Conservation (phyloP, 2,113 vertebrate genomes). For the Pterocles burchelli region DNA sequence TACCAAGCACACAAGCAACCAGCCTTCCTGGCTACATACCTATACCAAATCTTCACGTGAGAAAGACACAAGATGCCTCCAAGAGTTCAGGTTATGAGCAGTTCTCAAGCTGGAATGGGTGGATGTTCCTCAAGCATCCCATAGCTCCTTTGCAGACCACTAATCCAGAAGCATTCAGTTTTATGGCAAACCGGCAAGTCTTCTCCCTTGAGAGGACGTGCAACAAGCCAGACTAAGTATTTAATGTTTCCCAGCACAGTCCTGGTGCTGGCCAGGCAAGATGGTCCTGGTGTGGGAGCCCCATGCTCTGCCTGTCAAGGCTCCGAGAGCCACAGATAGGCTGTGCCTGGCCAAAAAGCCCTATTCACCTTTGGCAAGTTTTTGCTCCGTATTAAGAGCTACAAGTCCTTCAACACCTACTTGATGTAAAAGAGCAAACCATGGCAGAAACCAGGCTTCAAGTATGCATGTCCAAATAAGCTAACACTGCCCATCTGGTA, state of each 20-base stretch:
- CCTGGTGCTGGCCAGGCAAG: background rate
- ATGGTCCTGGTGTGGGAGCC: too few species aligned
- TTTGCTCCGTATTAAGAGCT: background rate
- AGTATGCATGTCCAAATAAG: background rate
- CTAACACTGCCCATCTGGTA: background rate
- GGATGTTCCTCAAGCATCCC: background rate
- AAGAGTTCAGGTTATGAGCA: background rate
- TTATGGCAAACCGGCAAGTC: background rate
- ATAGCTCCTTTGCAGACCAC: background rate
- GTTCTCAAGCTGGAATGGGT: background rate
- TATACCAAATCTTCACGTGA: background rate
- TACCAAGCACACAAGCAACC: background rate
- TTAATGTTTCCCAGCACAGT: background rate
- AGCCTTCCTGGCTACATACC: background rate
- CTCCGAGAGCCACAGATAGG: background rate
- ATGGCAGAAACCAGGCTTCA: fast-evolving
- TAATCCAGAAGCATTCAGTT: background rate
- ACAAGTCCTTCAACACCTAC: background rate
- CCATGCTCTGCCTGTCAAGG: background rate
- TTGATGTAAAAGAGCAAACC: background rate
- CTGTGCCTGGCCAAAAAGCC: background rate
- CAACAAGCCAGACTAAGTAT: background rate
- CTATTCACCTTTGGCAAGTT: background rate
- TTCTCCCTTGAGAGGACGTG: background rate
- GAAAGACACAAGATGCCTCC: background rate